Evolutionary conservation across 1,140 invertebrate species (phyloP), one percentile per base, ranked within the genome.

Genomic region (Heliconius eleuchia): DNA sequence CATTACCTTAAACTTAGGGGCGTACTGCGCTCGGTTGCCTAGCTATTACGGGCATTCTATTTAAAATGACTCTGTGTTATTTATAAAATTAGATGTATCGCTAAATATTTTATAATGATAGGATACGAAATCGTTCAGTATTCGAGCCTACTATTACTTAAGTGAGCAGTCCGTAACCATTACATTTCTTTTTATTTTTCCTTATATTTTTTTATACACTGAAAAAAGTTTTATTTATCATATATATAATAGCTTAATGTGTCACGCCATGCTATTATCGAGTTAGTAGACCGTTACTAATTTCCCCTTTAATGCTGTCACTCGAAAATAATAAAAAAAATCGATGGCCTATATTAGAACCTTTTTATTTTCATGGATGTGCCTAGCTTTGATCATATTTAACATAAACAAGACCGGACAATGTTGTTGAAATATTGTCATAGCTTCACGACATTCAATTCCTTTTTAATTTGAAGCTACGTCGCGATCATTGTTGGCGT

Each of bases 21-120:
- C 93, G 93, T 92, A 87, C 84, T 91, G 85, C 87, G 89, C 88
- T 81, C 89, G 89, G 88, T 83, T 92, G 92, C 91, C 87, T 91
- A 89, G 88, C 92, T 92, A 94, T 94, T 94, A 94, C 82, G 87
- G 83, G 77, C 87, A 85, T 89, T 91, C 90, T 93, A 93, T 91
- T 46, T 92, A 91, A 90, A 94, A 92, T 92, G 89, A 88, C 86
- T 84, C 87, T 82, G 87, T 89, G 89, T 92, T 89, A 91, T 93
- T 93, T 91, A 90, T 78, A 82, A 92, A 94, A 93, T 94, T 92
- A 89, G 91, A 87, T 89, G 85, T 85, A 93, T 93, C 91, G 91
- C 91, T 94, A 94, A 94, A 93, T 94, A 93, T 93, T 94, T 93
- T 93, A 89, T 93, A 93, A 93, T 93, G 87, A 89, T 81, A 85